These are phyloP conservation scores for Hypomecis atomaria DNA, from an alignment of 2,888 invertebrate genomes.

Conservation along the genomic window DNA sequence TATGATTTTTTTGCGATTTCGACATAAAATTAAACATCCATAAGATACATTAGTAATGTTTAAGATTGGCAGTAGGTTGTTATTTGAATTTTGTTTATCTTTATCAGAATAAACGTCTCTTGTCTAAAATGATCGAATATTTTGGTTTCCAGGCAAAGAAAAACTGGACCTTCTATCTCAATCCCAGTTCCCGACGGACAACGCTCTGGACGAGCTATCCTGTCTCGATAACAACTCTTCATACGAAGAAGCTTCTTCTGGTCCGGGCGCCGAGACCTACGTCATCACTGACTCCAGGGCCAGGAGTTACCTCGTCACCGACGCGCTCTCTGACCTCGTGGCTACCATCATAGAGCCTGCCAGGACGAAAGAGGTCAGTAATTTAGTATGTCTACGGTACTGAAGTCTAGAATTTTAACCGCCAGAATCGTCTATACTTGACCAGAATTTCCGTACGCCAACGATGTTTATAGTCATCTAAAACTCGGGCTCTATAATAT, in stretches of 20 bases:
- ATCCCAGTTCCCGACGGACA: slow-evolving; percentile 51
- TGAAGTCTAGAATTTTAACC: no score
- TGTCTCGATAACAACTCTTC: slow-evolving; percentile 51
- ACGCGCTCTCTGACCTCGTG: slow-evolving; percentile 59
- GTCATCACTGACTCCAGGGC: slow-evolving; percentile 72
- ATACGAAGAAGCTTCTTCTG: slow-evolving; percentile 46
- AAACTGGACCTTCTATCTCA: slow-evolving; percentile 60
- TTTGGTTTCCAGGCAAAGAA: slow-evolving; percentile 63
- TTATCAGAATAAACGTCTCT: no score
- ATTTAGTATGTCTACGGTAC: not conserved
- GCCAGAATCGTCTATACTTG: no score
- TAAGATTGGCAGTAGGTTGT: no score
- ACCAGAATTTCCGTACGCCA: no score
- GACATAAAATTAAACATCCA: no score
- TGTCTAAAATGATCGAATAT: no score
- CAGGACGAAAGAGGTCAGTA: slow-evolving; percentile 27
- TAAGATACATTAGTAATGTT: no score
- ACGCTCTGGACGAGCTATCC: slow-evolving; percentile 57
- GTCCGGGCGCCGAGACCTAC: slow-evolving; percentile 63
- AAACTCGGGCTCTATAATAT: no score
- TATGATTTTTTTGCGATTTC: no score
- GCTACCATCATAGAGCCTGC: slow-evolving; percentile 63
- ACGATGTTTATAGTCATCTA: no score
- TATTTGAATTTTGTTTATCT: no score
- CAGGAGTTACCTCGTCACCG: slow-evolving; percentile 67